Base-by-base conservation (phyloP, 2,888 invertebrate species). In the Anarsia innoxiella region DNA sequence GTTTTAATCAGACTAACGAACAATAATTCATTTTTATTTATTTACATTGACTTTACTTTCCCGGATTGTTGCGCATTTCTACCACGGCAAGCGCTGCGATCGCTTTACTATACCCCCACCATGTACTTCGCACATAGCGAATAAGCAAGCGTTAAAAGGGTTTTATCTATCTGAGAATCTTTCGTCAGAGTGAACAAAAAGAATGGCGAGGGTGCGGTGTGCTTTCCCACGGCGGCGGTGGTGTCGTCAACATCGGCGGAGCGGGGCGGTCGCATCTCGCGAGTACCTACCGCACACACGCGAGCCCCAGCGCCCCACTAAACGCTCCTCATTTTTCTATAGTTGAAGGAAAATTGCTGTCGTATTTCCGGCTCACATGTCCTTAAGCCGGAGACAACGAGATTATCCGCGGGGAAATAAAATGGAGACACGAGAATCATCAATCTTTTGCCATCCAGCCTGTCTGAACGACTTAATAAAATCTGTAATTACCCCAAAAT, bases 301-400 rank as follows among this genome's bases (percentile, higher is more conserved):
- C n/a, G n/a, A 15, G 15, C 13, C 72, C 75, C 67, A 62, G 69
- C 75, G 70, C 61, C 58, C 66, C 71, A 63, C 70, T 80, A 77
- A 82, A 71, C 69, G 76, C 57, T 67, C 63, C 73, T 71, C 78
- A 80, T 80, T 80, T 80, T 77, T 82, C 77, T 74, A 72, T 79
- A 79, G 77, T 77, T 74, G 73, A 64, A 74, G 74, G 76, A 77
- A 78, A 80, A 80, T 79, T 77, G 78, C 75, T 66, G 70, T 76
- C 78, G 77, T 77, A 78, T 80, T 79, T 80, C 74, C 75, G 69
- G 66, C 79, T 78, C 79, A 75, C 76, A 76, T 78, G 73, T 74
- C 77, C 78, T 76, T 79, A 78, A 78, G 74, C 72, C 68, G 70
- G 73, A 79, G 78, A 80, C 80, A 77, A 77, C 76, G 74, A 78